phyloP scores from a whole-genome alignment of 2,888 invertebrate genomes.

The Mesochorus sp. region DNA sequence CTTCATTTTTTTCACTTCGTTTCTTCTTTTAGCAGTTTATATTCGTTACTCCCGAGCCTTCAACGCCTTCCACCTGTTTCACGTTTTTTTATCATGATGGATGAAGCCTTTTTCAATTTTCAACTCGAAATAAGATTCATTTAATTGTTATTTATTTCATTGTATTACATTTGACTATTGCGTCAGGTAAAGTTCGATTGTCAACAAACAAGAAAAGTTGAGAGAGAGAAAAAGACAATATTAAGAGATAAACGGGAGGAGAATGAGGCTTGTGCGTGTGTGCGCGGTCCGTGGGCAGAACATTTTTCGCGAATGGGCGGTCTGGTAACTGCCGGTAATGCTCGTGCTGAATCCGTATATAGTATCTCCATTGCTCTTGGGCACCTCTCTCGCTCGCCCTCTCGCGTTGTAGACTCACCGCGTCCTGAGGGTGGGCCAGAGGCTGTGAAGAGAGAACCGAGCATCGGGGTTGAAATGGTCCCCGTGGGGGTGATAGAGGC shows the following conservation, averaged over 20 bases:
- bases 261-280: slow-evolving; percentile 41
- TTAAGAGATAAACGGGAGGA: slow-evolving; percentile 9
- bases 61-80: slow-evolving; percentile 74
- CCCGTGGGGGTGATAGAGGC: slow-evolving; percentile 84
- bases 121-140: slow-evolving; percentile 16
- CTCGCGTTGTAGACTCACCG: slow-evolving; percentile 50
- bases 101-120: slow-evolving; percentile 74
- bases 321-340: slow-evolving; percentile 76
- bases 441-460: slow-evolving; percentile 56
- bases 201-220: slow-evolving; percentile 13
- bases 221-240: slow-evolving; percentile 36
- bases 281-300: slow-evolving; percentile 50
- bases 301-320: slow-evolving; percentile 69
- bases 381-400: not conserved
- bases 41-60: not conserved
- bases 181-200: slow-evolving; percentile 74
- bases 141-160: too few relatives aligned
- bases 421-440: slow-evolving; percentile 60
- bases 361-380: slow-evolving; percentile 64
- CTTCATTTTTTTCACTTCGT: not conserved
- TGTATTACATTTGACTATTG: too few relatives aligned
- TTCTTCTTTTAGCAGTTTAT: not conserved
- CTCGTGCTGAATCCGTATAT: slow-evolving; percentile 75
- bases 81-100: slow-evolving; percentile 69
- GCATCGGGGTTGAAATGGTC: slow-evolving; percentile 79